Percentiles rank a stretch among this genome's conserved stretches.
These are phyloP conservation scores for Zootermopsis nevadensis DNA, from an alignment of 2,888 invertebrate species.

Conservation along the genomic window DNA sequence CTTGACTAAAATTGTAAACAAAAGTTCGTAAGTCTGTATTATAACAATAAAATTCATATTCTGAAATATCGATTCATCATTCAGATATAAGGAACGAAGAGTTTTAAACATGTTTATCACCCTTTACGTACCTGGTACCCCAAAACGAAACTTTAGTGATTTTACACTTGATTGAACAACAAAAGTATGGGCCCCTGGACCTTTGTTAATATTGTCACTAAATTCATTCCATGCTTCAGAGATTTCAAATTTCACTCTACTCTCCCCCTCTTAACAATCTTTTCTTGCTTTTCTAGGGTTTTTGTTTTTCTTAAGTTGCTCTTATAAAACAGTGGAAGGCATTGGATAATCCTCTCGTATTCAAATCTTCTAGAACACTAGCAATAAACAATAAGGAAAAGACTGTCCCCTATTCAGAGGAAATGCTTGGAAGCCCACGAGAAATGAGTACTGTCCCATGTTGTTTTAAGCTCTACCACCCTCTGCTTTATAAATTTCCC, in stretches of 20 bases:
- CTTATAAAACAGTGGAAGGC: background rate
- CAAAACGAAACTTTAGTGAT: background rate
- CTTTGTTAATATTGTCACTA: background rate
- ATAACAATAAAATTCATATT: no score
- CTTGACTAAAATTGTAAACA: no score
- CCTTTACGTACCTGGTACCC: background rate
- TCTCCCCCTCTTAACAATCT: background rate
- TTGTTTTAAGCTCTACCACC: background rate
- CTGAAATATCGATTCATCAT: no score
- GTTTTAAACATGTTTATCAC: background rate
- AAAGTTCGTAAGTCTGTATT: no score
- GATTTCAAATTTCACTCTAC: background rate
- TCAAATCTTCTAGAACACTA: background rate
- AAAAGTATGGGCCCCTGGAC: no score
- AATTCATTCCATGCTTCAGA: constrained; percentile 12
- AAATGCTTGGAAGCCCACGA: no score
- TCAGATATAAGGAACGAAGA: no score
- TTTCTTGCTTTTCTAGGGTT: constrained; percentile 2
- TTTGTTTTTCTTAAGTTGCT: background rate
- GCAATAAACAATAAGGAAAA: background rate
- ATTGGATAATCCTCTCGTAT: background rate
- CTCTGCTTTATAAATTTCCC: background rate
- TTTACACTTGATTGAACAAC: background rate
- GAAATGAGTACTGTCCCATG: background rate
- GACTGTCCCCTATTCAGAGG: background rate